A percentile compares a stretch with the other conserved stretches of the same genome.
These are phyloP conservation scores for Zonitis immaculata DNA, from an alignment of 2,888 invertebrate species.

Conservation along the genomic window DNA sequence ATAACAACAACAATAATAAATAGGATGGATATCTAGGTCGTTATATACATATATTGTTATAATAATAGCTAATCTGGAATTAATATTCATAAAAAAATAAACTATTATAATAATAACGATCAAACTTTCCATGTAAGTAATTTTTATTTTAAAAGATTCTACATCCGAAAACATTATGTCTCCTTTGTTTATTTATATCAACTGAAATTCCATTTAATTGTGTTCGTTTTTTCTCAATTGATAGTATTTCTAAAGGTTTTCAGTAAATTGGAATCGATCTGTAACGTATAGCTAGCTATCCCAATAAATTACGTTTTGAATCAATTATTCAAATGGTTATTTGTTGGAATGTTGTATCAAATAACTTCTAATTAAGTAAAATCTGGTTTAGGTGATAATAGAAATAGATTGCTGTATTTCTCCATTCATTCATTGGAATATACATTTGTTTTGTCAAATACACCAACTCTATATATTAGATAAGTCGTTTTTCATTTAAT, in stretches of 20 bases:
- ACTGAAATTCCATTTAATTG: no score
- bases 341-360: background rate
- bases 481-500: background rate
- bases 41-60: background rate
- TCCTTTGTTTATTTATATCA: no score
- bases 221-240: no score
- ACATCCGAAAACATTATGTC: background rate
- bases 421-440: no score
- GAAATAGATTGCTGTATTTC: background rate
- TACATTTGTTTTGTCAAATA: background rate
- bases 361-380: background rate
- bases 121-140: background rate
- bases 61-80: background rate
- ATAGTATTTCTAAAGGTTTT: no score
- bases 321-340: no score
- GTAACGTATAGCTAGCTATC: no score
- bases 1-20: background rate
- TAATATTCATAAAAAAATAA: background rate
- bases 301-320: no score
- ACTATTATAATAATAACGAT: background rate
- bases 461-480: no score
- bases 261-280: no score
- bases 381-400: background rate
- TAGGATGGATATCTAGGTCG: background rate
- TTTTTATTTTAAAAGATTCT: no score